Percentiles rank a stretch among this genome's conserved stretches.
Conservation (phyloP, 2,888 invertebrate genomes). For the Euphydryas editha region DNA sequence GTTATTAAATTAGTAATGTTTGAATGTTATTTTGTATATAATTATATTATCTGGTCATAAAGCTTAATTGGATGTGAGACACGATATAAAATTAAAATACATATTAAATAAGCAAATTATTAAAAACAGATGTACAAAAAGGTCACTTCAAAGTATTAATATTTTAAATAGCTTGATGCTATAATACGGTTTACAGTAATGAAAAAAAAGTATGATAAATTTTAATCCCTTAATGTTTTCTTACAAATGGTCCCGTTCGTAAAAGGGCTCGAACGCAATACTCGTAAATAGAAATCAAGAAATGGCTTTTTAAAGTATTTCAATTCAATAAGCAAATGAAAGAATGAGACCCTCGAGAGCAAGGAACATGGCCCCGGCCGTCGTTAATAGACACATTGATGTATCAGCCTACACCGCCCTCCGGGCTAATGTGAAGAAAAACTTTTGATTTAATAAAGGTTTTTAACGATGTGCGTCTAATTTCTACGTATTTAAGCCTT, state of each 20-base stretch:
- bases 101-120: neutral
- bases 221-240: conserved; percentile 20
- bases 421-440: conserved; percentile 34
- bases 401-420: conserved; percentile 55
- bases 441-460: conserved; percentile 34
- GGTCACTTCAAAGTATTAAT: neutral
- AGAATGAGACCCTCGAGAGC: conserved; percentile 50
- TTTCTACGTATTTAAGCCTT: conserved; percentile 20
- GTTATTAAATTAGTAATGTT: neutral
- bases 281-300: conserved; percentile 52
- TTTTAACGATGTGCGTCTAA: conserved; percentile 4
- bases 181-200: neutral
- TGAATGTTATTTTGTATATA: neutral
- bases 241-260: conserved; percentile 2
- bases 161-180: neutral
- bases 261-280: conserved; percentile 43
- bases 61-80: neutral
- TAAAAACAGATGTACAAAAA: neutral
- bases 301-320: conserved; percentile 60
- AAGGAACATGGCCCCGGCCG: conserved; percentile 44
- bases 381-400: conserved; percentile 76
- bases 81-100: neutral
- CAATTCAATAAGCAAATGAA: conserved; percentile 63
- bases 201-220: too few species aligned
- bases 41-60: neutral